phyloP scores from a whole-genome alignment of 2,888 invertebrate species.

The Charanyca ferruginea region DNA sequence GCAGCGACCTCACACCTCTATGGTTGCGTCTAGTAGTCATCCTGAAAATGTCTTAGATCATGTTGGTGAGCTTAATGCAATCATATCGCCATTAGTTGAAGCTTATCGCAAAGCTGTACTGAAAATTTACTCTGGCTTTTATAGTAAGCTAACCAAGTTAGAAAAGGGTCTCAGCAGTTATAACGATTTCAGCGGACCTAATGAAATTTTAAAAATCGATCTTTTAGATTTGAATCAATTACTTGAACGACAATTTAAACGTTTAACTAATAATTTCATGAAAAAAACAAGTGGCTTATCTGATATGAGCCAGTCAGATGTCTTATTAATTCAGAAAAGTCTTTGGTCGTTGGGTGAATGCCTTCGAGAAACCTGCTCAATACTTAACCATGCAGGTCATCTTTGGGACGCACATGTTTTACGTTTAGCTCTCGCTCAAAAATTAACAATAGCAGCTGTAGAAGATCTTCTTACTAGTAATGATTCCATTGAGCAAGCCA shows the following conservation, averaged over 20 bases:
- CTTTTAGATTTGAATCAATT: conserved; percentile 59
- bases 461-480: conserved; percentile 82
- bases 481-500: conserved; percentile 77
- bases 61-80: conserved; percentile 71
- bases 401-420: conserved; percentile 83
- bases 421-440: conserved; percentile 80
- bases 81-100: conserved; percentile 72
- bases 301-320: conserved; percentile 67
- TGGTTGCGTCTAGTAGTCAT: background rate
- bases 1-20: conserved; percentile 63
- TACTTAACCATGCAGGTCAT: conserved; percentile 80
- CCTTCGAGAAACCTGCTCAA: conserved; percentile 77
- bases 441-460: conserved; percentile 80
- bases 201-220: conserved; percentile 35
- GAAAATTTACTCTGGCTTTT: conserved; percentile 73
- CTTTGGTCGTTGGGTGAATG: conserved; percentile 75
- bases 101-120: conserved; percentile 75
- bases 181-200: conserved; percentile 45
- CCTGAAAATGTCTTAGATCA: conserved; percentile 59
- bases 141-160: conserved; percentile 71
- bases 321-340: conserved; percentile 75
- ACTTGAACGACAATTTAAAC: conserved; percentile 67
- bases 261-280: conserved; percentile 60
- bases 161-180: conserved; percentile 68
- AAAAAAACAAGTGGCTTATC: conserved; percentile 54